Percentiles rank a stretch among this genome's conserved stretches.
Conservation (phyloP, 2,888 invertebrate species). For the Operophtera brumata region DNA sequence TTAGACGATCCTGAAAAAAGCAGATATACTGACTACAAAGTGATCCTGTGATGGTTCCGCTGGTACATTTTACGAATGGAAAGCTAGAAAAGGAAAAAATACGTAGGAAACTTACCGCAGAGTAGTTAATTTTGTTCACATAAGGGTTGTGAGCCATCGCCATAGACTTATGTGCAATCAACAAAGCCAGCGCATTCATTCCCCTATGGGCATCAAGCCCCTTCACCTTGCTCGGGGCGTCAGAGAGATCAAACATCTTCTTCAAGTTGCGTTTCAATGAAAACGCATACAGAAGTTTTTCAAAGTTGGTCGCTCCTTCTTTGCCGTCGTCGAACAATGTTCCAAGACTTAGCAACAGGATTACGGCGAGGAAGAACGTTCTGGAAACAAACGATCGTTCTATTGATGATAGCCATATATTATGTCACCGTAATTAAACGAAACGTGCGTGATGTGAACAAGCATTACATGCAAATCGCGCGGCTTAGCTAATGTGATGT, state of each 20-base stretch:
- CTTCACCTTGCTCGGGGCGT: constrained; percentile 63
- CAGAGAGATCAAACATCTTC: constrained; percentile 66
- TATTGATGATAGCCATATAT: neutral
- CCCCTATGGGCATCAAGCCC: constrained; percentile 79
- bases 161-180: constrained; percentile 81
- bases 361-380: constrained; percentile 68
- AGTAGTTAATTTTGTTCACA: constrained; percentile 77
- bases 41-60: too few relatives aligned
- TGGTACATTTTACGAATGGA: too few relatives aligned
- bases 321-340: constrained; percentile 69
- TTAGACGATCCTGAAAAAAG: too few relatives aligned
- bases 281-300: constrained; percentile 74
- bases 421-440: neutral
- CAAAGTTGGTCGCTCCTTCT: constrained; percentile 70
- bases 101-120: constrained; percentile 70
- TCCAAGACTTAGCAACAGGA: constrained; percentile 63
- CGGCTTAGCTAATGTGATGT: constrained; percentile 35
- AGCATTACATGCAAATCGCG: constrained; percentile 28
- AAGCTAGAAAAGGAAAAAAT: too few relatives aligned
- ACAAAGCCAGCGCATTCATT: constrained; percentile 76
- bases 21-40: too few relatives aligned
- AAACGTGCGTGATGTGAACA: constrained; percentile 18
- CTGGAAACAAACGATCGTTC: constrained; percentile 43
- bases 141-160: constrained; percentile 81
- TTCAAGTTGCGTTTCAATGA: constrained; percentile 73